Percentiles rank a stretch among this genome's conserved stretches.
Evolutionary conservation across 2,113 vertebrate genomes (phyloP).

Genomic region (Albula goreensis): DNA sequence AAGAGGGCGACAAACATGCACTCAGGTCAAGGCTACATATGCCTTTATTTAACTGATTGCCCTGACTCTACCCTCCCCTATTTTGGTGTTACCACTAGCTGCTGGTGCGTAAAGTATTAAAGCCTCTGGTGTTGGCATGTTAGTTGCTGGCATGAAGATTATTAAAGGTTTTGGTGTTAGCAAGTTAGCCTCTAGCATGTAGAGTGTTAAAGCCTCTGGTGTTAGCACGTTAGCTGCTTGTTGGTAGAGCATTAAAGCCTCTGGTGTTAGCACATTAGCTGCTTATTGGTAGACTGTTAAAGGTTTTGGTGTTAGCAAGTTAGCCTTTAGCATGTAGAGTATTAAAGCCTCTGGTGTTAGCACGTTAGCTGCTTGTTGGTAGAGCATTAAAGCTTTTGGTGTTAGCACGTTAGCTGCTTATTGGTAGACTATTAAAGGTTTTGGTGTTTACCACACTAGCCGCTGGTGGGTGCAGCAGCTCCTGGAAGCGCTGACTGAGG

Average conservation of each 20-base stretch:
- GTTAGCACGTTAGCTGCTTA: not conserved
- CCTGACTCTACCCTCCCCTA: not conserved
- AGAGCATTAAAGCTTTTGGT: not conserved
- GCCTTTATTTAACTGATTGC: not conserved
- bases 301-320: constrained; percentile 30
- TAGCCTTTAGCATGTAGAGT: constrained; percentile 42
- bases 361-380: too few species aligned
- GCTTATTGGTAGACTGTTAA: not conserved
- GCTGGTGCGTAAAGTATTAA: not conserved
- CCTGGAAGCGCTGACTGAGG: constrained; percentile 28
- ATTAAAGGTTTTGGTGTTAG: constrained; percentile 28
- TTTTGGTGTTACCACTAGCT: not conserved
- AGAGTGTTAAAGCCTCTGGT: constrained; percentile 18
- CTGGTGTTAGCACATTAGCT: not conserved
- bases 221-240: too few species aligned
- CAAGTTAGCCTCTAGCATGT: constrained; percentile 37
- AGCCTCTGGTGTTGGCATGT: too few species aligned
- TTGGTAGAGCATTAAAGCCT: too few species aligned
- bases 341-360: not conserved
- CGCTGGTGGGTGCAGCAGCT: constrained; percentile 47
- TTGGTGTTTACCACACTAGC: constrained; percentile 34
- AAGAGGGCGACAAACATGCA: not conserved
- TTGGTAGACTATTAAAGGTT: not conserved
- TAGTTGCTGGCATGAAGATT: not conserved
- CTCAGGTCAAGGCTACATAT: constrained; percentile 26